phyloP scores from a whole-genome alignment of 92 coral and sea anemone species.

The Epizoanthus fatuus region DNA sequence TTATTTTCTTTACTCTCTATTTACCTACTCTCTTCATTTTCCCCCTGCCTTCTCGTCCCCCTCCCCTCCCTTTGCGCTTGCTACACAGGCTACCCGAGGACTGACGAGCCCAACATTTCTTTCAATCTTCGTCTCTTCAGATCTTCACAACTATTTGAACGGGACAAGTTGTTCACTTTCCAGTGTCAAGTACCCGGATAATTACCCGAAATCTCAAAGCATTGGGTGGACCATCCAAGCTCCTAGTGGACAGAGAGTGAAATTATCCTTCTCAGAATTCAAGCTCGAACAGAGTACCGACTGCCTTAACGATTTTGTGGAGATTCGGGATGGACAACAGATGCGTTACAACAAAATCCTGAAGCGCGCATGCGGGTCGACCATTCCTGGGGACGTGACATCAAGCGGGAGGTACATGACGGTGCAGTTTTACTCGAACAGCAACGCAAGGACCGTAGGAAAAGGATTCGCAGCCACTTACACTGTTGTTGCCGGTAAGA shows the following conservation, averaged over 20 bases:
- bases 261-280: not conserved
- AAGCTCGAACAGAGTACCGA: not conserved
- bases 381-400: not conserved
- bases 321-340: not conserved
- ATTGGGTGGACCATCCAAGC: not conserved
- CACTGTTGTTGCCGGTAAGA: not conserved
- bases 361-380: not conserved
- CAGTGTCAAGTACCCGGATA: not conserved
- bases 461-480: not conserved
- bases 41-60: no score
- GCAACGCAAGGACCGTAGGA: not conserved
- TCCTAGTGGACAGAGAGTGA: not conserved
- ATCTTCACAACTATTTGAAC: not conserved
- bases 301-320: not conserved
- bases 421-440: constrained; percentile 2
- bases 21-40: no score
- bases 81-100: no score
- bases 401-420: constrained; percentile 12
- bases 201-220: not conserved
- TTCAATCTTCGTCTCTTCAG: not conserved
- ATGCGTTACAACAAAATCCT: constrained; percentile 14
- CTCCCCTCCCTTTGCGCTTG: no score
- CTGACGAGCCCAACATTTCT: not conserved
- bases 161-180: not conserved
- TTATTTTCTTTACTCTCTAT: no score